These are phyloP conservation scores for Nematolebias whitei DNA, from an alignment of 2,113 vertebrate species.

Conservation along the genomic window DNA sequence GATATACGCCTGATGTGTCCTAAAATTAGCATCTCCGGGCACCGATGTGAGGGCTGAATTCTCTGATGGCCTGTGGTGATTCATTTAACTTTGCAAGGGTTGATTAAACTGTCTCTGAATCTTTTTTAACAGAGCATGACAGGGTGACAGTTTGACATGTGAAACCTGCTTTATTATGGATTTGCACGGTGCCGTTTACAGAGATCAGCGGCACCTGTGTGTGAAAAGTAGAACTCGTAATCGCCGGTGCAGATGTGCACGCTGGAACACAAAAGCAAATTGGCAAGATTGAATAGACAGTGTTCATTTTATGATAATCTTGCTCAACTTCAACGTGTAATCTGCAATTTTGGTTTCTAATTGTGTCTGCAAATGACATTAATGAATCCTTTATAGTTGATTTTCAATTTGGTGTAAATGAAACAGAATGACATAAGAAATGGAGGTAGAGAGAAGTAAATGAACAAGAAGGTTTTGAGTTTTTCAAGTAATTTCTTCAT, in stretches of 20 bases:
- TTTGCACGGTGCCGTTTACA: slow-evolving; percentile 12
- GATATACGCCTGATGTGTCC: slow-evolving; percentile 44
- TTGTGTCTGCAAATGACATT: neutral
- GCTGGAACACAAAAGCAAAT: slow-evolving; percentile 13
- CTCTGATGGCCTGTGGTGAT: slow-evolving; percentile 59
- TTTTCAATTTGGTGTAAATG: neutral
- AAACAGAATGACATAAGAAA: no score
- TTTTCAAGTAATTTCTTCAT: no score
- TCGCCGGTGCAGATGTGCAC: slow-evolving; percentile 20
- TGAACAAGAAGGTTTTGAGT: no score
- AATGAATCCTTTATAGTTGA: neutral
- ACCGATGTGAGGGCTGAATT: slow-evolving; percentile 32
- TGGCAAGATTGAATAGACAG: no score
- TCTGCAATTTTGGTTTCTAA: slow-evolving; percentile 20
- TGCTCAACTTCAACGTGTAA: slow-evolving; percentile 4
- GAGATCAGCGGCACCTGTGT: slow-evolving; percentile 5
- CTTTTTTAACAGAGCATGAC: slow-evolving; percentile 51
- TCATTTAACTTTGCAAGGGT: slow-evolving; percentile 61
- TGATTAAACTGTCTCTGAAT: slow-evolving; percentile 63
- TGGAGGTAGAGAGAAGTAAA: no score
- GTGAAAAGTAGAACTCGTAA: slow-evolving; percentile 32
- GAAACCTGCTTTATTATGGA: slow-evolving; percentile 44
- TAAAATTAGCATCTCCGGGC: slow-evolving; percentile 46
- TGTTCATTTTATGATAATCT: slow-evolving; percentile 29
- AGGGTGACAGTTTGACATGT: slow-evolving; percentile 54